Evolutionary conservation across 2,113 vertebrate species (phyloP).

Genomic region (Uria aalge): DNA sequence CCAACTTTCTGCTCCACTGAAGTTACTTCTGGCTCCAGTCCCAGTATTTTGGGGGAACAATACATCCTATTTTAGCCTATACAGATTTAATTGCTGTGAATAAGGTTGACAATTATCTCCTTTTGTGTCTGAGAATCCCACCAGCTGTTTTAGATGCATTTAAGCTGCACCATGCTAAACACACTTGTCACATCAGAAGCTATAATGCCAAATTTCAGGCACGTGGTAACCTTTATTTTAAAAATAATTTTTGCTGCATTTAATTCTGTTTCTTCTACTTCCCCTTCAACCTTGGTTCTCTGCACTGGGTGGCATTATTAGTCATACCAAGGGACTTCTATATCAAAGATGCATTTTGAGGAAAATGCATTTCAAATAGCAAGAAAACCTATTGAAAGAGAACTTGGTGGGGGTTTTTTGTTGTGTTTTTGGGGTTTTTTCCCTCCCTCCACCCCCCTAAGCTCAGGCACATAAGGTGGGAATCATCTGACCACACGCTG

Average conservation of each 20-base stretch:
- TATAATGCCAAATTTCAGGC: not conserved
- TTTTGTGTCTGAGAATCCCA: conserved; percentile 56
- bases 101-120: conserved; percentile 67
- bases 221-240: not conserved
- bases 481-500: not conserved
- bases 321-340: not conserved
- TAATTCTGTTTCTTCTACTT: not conserved
- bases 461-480: not conserved
- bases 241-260: not conserved
- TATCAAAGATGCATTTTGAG: not conserved
- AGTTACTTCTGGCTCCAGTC: conserved; percentile 41
- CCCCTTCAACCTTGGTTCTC: not conserved
- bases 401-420: not conserved
- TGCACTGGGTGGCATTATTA: not conserved
- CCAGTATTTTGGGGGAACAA: conserved; percentile 53
- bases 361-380: not conserved
- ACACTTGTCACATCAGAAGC: not conserved
- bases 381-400: not conserved
- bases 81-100: conserved; percentile 59
- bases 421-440: not conserved
- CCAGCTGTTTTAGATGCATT: conserved; percentile 42
- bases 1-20: not conserved
- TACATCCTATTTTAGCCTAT: conserved; percentile 67
- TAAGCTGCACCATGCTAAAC: not conserved
- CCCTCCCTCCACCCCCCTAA: not conserved